These are phyloP conservation scores for Cacoxenus indagator DNA, from an alignment of 2,888 invertebrate species.

Conservation along the genomic window DNA sequence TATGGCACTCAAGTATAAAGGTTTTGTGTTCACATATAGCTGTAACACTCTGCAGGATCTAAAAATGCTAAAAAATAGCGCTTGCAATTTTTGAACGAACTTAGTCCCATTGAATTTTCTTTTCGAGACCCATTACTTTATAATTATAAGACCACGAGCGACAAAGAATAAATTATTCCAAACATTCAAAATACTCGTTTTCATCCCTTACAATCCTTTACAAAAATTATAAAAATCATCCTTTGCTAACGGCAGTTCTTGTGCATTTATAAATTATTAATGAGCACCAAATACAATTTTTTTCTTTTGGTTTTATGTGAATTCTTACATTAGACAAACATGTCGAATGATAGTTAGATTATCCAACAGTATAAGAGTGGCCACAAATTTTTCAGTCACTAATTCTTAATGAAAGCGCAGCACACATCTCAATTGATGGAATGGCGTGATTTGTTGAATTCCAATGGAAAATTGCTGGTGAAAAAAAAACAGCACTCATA, in stretches of 20 bases:
- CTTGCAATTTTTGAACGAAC: no score
- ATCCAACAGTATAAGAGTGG: no score
- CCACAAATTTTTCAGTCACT: neutral
- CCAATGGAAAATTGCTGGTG: no score
- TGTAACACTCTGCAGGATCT: no score
- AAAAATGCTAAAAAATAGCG: no score
- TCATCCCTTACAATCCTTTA: neutral
- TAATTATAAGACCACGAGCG: neutral
- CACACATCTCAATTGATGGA: no score
- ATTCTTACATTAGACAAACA: neutral
- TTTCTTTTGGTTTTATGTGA: neutral
- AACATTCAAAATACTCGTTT: neutral
- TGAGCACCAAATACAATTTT: slow-evolving; percentile 2
- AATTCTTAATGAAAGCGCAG: neutral
- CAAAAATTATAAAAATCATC: no score
- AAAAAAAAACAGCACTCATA: neutral
- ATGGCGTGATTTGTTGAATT: no score
- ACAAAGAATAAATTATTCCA: neutral
- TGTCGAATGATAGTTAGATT: no score
- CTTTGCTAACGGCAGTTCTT: neutral
- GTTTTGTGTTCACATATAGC: no score
- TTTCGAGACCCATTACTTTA: neutral
- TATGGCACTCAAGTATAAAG: no score
- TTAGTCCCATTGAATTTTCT: no score
- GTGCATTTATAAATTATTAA: slow-evolving; percentile 15